These are phyloP conservation scores for Quadriops clusia DNA, from an alignment of 2,888 invertebrate species.

Conservation along the genomic window DNA sequence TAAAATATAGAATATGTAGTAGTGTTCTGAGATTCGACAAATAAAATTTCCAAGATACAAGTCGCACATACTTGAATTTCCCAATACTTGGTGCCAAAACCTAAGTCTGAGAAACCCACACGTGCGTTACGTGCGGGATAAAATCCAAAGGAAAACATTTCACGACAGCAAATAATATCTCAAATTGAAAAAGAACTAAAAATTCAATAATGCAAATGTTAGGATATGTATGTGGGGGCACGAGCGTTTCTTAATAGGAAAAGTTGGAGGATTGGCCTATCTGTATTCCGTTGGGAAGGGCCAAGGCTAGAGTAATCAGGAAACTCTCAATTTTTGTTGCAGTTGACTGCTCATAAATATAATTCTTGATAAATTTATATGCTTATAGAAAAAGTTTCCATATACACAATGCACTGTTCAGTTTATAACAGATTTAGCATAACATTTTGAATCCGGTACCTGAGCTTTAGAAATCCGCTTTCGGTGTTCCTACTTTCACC, in stretches of 20 bases:
- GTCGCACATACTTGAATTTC: no score
- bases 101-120: no score
- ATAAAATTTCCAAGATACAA: no score
- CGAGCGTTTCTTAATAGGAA: constrained; percentile 33
- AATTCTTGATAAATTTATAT: constrained; percentile 31
- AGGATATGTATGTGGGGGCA: constrained; percentile 32
- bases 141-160: constrained; percentile 7
- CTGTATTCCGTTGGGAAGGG: constrained; percentile 30
- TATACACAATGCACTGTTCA: no score
- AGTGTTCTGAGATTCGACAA: no score
- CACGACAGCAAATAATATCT: constrained; percentile 14
- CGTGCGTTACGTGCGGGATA: no score
- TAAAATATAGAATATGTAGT: no score
- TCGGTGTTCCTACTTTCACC: no score
- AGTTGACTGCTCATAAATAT: constrained; percentile 28
- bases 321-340: constrained; percentile 28
- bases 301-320: constrained; percentile 31
- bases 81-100: no score
- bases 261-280: constrained; percentile 31
- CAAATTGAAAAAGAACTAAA: constrained; percentile 16
- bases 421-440: no score
- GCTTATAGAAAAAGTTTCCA: constrained; percentile 29
- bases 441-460: no score
- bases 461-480: no score
- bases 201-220: constrained; percentile 34